phyloP scores from a whole-genome alignment of 2,888 invertebrate genomes.

The Lepidocyrtoides sp. region DNA sequence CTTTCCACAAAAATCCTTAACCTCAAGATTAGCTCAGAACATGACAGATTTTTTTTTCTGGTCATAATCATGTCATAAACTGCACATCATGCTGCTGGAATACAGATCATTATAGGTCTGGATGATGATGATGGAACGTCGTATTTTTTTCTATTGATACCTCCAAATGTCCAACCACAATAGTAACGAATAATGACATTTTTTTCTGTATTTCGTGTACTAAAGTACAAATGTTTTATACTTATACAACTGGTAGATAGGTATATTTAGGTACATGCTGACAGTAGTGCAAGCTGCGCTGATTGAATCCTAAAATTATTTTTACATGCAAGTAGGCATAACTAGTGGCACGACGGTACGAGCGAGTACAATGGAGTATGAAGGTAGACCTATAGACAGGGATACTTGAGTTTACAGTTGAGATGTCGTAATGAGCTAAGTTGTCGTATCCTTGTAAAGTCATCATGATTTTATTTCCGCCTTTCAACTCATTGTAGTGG shows the following conservation, averaged over 20 bases:
- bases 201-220: slow-evolving; percentile 27
- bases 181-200: slow-evolving; percentile 58
- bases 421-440: slow-evolving; percentile 55
- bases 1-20: slow-evolving; percentile 66
- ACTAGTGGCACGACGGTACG: neutral
- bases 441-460: slow-evolving; percentile 82
- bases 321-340: neutral
- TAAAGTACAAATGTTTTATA: neutral
- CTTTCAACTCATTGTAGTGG: slow-evolving; percentile 75
- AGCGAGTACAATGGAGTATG: neutral
- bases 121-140: slow-evolving; percentile 32
- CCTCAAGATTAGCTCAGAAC: slow-evolving; percentile 60
- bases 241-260: neutral
- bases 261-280: neutral
- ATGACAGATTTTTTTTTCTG: slow-evolving; percentile 36
- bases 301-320: slow-evolving; percentile 15
- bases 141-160: slow-evolving; percentile 30
- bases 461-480: slow-evolving; percentile 84
- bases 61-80: slow-evolving; percentile 59
- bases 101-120: slow-evolving; percentile 36
- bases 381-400: neutral
- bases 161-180: slow-evolving; percentile 49
- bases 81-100: slow-evolving; percentile 63
- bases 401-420: neutral
- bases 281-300: neutral